Conservation (phyloP, 2,888 invertebrate species). For the Adelognathus sp. region DNA sequence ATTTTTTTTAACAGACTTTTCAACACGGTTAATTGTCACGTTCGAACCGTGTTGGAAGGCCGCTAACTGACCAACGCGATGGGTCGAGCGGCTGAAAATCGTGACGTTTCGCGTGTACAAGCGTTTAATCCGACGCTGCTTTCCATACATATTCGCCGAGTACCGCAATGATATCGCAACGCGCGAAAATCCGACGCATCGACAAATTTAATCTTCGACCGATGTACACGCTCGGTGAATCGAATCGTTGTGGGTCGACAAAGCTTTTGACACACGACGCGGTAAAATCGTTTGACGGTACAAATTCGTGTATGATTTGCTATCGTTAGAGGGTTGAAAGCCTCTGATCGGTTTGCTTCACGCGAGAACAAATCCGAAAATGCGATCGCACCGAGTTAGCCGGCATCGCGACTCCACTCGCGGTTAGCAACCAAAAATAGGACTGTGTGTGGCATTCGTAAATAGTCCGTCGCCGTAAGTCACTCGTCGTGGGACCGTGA, state of each 20-base stretch:
- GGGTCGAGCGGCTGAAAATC: no score
- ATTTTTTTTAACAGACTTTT: no score
- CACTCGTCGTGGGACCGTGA: conserved; percentile 51
- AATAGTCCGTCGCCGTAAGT: conserved; percentile 55
- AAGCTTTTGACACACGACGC: not conserved
- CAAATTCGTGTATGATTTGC: conserved; percentile 3
- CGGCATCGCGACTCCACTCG: conserved; percentile 31
- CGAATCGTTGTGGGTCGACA: not conserved
- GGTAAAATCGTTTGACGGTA: not conserved
- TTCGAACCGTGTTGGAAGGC: no score
- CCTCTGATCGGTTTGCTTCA: conserved; percentile 13
- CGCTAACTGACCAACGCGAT: no score
- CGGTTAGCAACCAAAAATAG: conserved; percentile 51
- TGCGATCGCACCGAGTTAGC: conserved; percentile 36
- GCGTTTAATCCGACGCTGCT: conserved; percentile 43
- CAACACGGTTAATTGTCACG: no score
- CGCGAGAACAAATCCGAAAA: conserved; percentile 38
- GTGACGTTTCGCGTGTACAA: no score
- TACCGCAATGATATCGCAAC: no score
- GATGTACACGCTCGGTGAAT: not conserved
- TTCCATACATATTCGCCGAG: no score
- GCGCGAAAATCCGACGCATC: conserved; percentile 27
- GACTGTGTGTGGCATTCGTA: conserved; percentile 54
- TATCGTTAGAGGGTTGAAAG: not conserved
- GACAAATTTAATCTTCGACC: conserved; percentile 33